Evolutionary conservation across 2,888 invertebrate genomes (phyloP), one percentile per base, ranked within the genome.

Genomic region (Homarus gammarus): DNA sequence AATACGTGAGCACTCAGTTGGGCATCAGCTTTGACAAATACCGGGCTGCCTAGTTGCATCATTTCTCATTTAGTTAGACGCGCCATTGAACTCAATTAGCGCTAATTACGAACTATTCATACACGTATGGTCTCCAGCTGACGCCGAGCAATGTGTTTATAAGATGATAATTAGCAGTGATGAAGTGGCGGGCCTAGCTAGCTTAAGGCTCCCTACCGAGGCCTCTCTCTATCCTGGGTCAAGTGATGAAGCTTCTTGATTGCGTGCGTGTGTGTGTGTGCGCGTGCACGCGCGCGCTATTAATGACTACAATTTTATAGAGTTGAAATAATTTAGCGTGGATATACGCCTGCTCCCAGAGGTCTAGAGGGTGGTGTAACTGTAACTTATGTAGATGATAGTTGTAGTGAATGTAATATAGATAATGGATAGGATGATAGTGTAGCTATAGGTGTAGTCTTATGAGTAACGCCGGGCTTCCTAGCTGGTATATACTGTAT

Each of bases 41-140:
- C 78, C 78, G 33, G n/a, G 56, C 51, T 51, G 78, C n/a, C 31
- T 78, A 78, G 56, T 78, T 78, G 78, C 78, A 40, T 56, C 78
- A 78, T 79, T 36, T 79, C 79, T 61, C 38, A 36, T 40, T 10
- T 78, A 78, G 56, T 79, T 79, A 79, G 79, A 22, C 79, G 79
- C n/a, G 5, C 61, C 72, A 31, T 61, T 36, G 38, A 33, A 36
- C 36, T 79, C 79, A 61, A 79, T 61, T 64, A 61, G 61, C 36
- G 61, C 79, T 61, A 79, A 79, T 79, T 79, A 61, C 18, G 79
- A 79, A 31, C 61, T 56, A 10, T 49, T 61, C 61, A 61, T n/a
- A 27, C 31, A 5, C 38, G 22, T 27, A 27, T n/a, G 64, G 10
- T 27, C 22, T 22, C 64, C 27, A 64, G 64, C 10, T 27, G 27